Evolutionary conservation across 2,888 invertebrate species (phyloP), one percentile per base, ranked within the genome.

Genomic region (Scaptomyza reducta): DNA sequence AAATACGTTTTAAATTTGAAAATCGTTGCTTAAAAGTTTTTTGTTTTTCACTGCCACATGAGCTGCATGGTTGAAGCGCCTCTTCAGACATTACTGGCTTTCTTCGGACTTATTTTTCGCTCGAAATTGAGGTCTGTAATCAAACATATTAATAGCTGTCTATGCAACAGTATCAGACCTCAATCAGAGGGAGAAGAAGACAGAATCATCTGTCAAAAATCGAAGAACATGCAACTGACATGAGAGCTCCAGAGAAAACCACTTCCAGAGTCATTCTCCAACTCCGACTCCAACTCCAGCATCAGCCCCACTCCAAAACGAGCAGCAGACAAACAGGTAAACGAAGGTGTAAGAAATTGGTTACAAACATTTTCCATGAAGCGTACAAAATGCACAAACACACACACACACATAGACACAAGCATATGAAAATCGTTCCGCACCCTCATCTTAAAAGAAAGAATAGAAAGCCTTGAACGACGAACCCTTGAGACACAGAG

Each of bases 171-270:
- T 60, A 71, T 74, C 72, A 55, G 60, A 84, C 80, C 84, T 70
- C 80, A 88, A 88, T 86, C 88, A 84, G 56, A 63, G 10, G 10
- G 40, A 40, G 40, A 10, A 4, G 7, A 4, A 40, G 16, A 14
- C 0, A 31, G 60, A 88, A 78, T 85, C 87, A 88, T 83, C 88
- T 85, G 88, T 85, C 84, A 85, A 88, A 87, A 85, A 78, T 83
- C 84, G 88, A 78, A 69, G 84, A 86, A 74, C 87, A 79, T 84
- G 87, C 75, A 84, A 84, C 84, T 70, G 83, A 87, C 88, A 86
- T 79, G 13, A 79, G 50, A 79, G 50, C 77, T 56, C 58, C 47
- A 64, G 46, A 59, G 60, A 50, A 55, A 54, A 64, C 58, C 61
- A 67, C 70, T 72, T 46, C 22, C 60, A 45, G 45, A 27, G 40